These are phyloP conservation scores for Sinocyclocheilus anshuiensis DNA, from an alignment of 2,113 vertebrate genomes.

Conservation along the genomic window DNA sequence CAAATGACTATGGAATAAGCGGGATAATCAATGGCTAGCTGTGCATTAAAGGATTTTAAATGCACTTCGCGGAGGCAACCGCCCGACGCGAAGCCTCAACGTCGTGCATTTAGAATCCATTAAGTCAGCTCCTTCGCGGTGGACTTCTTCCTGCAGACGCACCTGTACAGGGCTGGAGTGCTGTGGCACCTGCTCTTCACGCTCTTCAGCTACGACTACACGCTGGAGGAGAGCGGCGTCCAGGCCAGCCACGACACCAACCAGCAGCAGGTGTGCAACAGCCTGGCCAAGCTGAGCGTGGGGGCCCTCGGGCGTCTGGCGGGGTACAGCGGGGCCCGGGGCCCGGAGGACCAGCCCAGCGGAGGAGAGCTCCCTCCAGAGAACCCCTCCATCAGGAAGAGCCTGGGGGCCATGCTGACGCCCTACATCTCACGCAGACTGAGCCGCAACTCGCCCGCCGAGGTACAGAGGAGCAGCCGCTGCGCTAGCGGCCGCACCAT, in stretches of 20 bases:
- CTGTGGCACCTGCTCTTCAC: conserved; percentile 88
- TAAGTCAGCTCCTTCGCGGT: conserved; percentile 95
- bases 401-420: conserved; percentile 92
- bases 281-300: conserved; percentile 91
- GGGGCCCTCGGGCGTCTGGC: conserved; percentile 88
- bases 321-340: conserved; percentile 74
- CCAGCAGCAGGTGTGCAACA: conserved; percentile 97
- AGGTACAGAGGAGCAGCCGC: conserved; percentile 72
- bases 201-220: conserved; percentile 97
- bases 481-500: no score
- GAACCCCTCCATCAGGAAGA: conserved; percentile 91
- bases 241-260: conserved; percentile 94
- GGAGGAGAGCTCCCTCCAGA: conserved; percentile 79
- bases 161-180: conserved; percentile 92
- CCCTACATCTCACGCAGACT: conserved; percentile 92
- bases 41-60: no score
- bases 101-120: no score
- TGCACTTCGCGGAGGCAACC: no score
- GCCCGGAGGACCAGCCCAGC: conserved; percentile 69
- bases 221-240: conserved; percentile 95
- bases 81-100: no score
- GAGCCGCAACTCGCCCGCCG: conserved; percentile 77
- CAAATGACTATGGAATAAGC: no score
- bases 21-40: no score
- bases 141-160: conserved; percentile 95